Percentiles rank a stretch among this genome's conserved stretches.
Evolutionary conservation across 1,140 invertebrate genomes (phyloP).

Genomic region (Aphis gossypii): DNA sequence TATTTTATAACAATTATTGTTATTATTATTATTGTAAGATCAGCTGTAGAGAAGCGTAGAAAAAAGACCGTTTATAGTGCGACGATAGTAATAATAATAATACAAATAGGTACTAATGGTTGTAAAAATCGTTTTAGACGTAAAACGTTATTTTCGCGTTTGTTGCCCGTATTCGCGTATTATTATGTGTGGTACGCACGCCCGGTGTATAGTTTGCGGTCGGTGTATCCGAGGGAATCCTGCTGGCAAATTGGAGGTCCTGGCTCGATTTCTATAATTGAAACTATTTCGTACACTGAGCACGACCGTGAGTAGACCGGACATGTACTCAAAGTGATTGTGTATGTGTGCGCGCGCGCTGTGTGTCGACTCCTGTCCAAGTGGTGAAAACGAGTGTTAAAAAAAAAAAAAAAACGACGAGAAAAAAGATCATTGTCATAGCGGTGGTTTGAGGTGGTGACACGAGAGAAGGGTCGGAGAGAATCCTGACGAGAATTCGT

Average conservation of each 20-base stretch:
- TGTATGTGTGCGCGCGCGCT: background rate
- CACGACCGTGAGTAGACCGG: constrained; percentile 3
- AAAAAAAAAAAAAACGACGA: background rate
- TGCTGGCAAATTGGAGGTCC: constrained; percentile 21
- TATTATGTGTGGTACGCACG: background rate
- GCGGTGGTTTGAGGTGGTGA: no score
- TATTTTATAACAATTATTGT: background rate
- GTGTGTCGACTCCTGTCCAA: background rate
- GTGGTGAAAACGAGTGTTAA: constrained; percentile 25
- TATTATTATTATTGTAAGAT: background rate
- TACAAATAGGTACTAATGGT: background rate
- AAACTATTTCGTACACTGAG: constrained; percentile 41
- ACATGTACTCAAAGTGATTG: constrained; percentile 48
- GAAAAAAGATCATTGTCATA: background rate
- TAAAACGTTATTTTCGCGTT: background rate
- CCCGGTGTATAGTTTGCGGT: background rate
- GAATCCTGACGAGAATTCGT: constrained; percentile 52
- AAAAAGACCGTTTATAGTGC: background rate
- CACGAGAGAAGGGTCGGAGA: background rate
- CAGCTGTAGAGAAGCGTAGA: background rate
- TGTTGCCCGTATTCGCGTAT: background rate
- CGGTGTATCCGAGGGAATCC: background rate
- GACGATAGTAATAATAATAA: background rate
- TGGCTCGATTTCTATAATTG: constrained; percentile 47
- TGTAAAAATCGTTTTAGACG: background rate